phyloP scores from a whole-genome alignment of 1,140 invertebrate species.

The Saxidomus purpurata region DNA sequence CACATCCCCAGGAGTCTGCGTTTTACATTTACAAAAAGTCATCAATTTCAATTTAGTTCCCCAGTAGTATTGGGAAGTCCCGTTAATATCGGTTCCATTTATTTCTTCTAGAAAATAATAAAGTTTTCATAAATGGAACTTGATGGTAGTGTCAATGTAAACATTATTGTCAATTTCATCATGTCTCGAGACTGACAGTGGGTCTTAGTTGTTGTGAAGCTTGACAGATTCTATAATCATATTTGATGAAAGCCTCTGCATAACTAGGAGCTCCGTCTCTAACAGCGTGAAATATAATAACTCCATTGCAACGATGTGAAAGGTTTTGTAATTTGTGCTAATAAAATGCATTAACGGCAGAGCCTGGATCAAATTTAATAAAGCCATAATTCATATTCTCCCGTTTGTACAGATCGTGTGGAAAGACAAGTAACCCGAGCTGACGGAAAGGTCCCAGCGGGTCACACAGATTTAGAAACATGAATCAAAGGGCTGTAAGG shows the following conservation, averaged over 20 bases:
- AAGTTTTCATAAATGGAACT: slow-evolving; percentile 66
- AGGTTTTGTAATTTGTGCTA: slow-evolving; percentile 69
- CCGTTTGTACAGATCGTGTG: background rate
- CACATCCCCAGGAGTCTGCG: slow-evolving; percentile 13
- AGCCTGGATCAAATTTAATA: slow-evolving; percentile 59
- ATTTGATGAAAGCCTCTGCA: slow-evolving; percentile 59
- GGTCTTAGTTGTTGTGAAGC: slow-evolving; percentile 48
- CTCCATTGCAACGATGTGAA: slow-evolving; percentile 50
- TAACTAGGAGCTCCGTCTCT: slow-evolving; percentile 59
- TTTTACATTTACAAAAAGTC: slow-evolving; percentile 60
- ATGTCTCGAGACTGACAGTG: slow-evolving; percentile 36
- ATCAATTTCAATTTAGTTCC: slow-evolving; percentile 65
- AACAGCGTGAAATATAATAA: slow-evolving; percentile 68
- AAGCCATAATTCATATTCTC: slow-evolving; percentile 66
- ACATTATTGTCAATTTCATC: slow-evolving; percentile 68
- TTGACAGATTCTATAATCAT: slow-evolving; percentile 64
- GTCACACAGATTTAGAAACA: slow-evolving; percentile 67
- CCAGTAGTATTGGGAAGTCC: slow-evolving; percentile 25
- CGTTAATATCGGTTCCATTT: slow-evolving; percentile 62
- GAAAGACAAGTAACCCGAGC: slow-evolving; percentile 45
- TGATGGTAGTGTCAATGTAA: slow-evolving; percentile 59
- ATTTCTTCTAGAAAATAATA: slow-evolving; percentile 65
- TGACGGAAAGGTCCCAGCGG: slow-evolving; percentile 47
- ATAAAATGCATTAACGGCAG: slow-evolving; percentile 63
- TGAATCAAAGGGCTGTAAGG: slow-evolving; percentile 65